Percentiles rank a stretch among this genome's conserved stretches.
Evolutionary conservation across 2,113 vertebrate species (phyloP).

Genomic region (Kryptolebias marmoratus): DNA sequence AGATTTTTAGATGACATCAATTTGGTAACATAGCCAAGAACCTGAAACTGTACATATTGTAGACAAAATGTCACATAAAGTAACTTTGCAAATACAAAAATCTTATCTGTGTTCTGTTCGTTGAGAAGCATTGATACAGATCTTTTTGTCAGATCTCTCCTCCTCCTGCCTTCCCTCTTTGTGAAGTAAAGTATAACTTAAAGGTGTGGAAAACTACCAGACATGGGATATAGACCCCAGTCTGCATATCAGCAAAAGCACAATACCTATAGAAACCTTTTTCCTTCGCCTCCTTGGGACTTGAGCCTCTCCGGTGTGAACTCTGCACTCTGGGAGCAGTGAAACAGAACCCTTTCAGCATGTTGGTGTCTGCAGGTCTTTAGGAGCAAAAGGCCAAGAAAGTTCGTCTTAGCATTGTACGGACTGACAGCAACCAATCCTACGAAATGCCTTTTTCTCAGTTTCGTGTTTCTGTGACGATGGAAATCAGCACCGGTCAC

Average conservation of each 20-base stretch:
- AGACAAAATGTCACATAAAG: too few relatives aligned
- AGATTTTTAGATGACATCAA: too few relatives aligned
- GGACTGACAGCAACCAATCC: conserved; percentile 60
- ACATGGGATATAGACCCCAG: conserved; percentile 56
- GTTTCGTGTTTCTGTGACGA: conserved; percentile 69
- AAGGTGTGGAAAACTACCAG: conserved; percentile 44
- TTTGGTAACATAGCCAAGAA: too few relatives aligned
- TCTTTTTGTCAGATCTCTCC: conserved; percentile 31
- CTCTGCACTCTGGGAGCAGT: conserved; percentile 34
- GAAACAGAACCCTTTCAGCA: conserved; percentile 45
- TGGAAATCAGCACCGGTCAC: conserved; percentile 58
- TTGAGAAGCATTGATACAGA: conserved; percentile 24
- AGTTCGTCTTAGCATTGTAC: conserved; percentile 40
- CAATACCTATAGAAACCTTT: conserved; percentile 53
- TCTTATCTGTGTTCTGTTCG: conserved; percentile 7
- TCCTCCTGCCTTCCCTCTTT: conserved; percentile 32
- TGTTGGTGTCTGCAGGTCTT: conserved; percentile 34
- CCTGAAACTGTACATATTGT: too few relatives aligned
- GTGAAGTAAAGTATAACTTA: conserved; percentile 43
- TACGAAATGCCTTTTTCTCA: conserved; percentile 55
- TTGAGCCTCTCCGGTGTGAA: conserved; percentile 31
- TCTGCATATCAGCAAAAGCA: conserved; percentile 59
- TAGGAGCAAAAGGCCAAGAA: conserved; percentile 6
- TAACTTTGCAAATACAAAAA: conserved; percentile 6
- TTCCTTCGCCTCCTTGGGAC: conserved; percentile 34